Conservation (phyloP, 1,140 invertebrate genomes). For the Prorops nasuta region DNA sequence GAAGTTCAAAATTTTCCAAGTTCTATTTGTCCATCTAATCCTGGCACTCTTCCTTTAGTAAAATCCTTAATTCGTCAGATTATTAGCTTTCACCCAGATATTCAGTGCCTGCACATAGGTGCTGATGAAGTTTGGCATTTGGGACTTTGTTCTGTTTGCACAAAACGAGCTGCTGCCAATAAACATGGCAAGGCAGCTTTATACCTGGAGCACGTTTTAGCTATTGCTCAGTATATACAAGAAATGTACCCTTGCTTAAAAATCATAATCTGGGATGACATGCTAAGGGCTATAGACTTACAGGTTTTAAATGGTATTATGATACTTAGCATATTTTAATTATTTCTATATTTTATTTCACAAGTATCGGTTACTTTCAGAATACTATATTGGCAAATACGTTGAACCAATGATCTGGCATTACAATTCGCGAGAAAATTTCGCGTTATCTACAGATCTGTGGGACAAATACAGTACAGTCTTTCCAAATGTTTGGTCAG, state of each 20-base stretch:
- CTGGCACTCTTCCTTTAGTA: conserved; percentile 62
- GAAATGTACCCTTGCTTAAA: conserved; percentile 65
- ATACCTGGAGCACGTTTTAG: conserved; percentile 71
- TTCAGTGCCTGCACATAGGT: conserved; percentile 76
- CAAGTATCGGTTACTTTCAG: conserved; percentile 43
- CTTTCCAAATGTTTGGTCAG: conserved; percentile 90
- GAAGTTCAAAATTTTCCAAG: conserved; percentile 78
- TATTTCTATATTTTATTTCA: conserved; percentile 8
- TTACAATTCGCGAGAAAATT: conserved; percentile 57
- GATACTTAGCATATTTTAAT: conserved; percentile 11
- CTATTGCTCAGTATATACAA: conserved; percentile 64
- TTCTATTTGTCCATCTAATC: conserved; percentile 76
- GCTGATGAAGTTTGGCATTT: conserved; percentile 83
- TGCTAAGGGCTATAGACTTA: conserved; percentile 76
- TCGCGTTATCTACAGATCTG: conserved; percentile 53
- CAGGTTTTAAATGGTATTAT: conserved; percentile 60
- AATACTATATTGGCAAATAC: conserved; percentile 69
- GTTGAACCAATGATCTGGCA: conserved; percentile 89
- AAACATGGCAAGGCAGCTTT: conserved; percentile 59
- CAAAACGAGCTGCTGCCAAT: conserved; percentile 55
- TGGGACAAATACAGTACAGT: conserved; percentile 81
- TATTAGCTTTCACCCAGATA: conserved; percentile 61
- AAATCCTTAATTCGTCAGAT: conserved; percentile 62
- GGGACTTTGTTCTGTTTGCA: conserved; percentile 75
- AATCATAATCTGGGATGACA: conserved; percentile 94